Base-by-base conservation (phyloP, 2,888 invertebrate species). In the Dynastes hyllus region DNA sequence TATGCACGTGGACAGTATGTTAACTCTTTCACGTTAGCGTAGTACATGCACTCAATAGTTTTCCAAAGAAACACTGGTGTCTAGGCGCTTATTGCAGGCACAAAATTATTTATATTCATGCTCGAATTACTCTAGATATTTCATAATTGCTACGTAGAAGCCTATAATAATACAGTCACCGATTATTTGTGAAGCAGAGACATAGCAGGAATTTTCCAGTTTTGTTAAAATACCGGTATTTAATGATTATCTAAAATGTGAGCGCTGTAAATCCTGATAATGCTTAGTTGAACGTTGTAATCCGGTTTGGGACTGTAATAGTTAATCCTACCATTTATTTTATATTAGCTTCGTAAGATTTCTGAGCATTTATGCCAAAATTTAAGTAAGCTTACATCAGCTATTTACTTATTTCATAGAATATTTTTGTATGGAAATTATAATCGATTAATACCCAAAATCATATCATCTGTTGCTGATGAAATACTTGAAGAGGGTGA, bases 121-220 rank as follows among this genome's bases (percentile, higher is more conserved):
- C 27, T 29, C 32, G 13, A 63, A 6, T 13, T 32, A 29, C 27
- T 4, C 27, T 11, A 29, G 29, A 63, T 63, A 32, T 11, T 63
- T 58, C 16, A 4, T 58, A 53, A 53, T 53, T 53, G 16, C n/a
- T n/a, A 53, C n/a, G 13, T 16, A 22, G 55, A 58, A 58, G 22
- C 22, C 16, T 5, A 58, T 58, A 58, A 58, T 58, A n/a, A 58
- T 16, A 45, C 45, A 2, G 8, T 58, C 55, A 58, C n/a, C 16
- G 53, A 53, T 53, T 53, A 53, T 53, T 53, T 53, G n/a, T n/a
- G 53, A 53, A n/a, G 16, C 22, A 58, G 55, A 22, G 22, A 58
- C 22, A 16, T 22, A 58, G 16, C 55, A 22, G 55, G 55, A 22
- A 6, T 58, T 58, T 58, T 58, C 55, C 22, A 58, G 55, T 58